A percentile compares a stretch with the other conserved stretches of the same genome.
Conservation (phyloP, 2,797 vertebrate species). For the Synanceia verrucosa region DNA sequence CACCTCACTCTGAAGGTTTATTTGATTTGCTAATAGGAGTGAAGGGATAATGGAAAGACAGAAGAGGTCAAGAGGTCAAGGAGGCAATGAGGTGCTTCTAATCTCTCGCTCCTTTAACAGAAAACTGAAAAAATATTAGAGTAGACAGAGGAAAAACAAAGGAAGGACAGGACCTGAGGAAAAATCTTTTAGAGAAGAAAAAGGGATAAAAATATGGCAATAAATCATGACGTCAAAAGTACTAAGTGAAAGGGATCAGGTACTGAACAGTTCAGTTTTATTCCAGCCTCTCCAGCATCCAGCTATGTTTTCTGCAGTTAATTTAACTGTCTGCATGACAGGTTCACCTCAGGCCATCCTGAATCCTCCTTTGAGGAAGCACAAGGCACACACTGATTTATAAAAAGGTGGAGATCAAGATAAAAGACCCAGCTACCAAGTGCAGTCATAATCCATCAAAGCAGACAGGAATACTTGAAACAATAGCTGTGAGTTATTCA, state of each 20-base stretch:
- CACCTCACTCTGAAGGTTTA: constrained; percentile 40
- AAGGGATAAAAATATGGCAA: constrained; percentile 22
- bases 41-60: constrained; percentile 17
- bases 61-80: constrained; percentile 24
- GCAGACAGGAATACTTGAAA: constrained; percentile 51
- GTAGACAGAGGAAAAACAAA: constrained; percentile 12
- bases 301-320: constrained; percentile 20
- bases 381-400: constrained; percentile 31
- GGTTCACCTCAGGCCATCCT: constrained; percentile 28
- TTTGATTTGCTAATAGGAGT: constrained; percentile 43
- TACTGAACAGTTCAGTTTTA: constrained; percentile 8
- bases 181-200: constrained; percentile 6
- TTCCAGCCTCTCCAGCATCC: constrained; percentile 11
- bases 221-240: constrained; percentile 10
- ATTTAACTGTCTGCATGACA: constrained; percentile 25
- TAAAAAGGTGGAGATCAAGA: constrained; percentile 35
- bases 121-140: constrained; percentile 12
- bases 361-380: constrained; percentile 25
- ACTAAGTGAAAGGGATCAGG: constrained; percentile 15
- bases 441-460: constrained; percentile 45
- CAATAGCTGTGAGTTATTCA: constrained; percentile 62
- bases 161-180: background rate
- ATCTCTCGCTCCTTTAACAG: background rate
- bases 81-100: constrained; percentile 18
- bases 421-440: constrained; percentile 40